Conservation (phyloP, 2,888 invertebrate genomes). For the Sphaerophoria taeniata region DNA sequence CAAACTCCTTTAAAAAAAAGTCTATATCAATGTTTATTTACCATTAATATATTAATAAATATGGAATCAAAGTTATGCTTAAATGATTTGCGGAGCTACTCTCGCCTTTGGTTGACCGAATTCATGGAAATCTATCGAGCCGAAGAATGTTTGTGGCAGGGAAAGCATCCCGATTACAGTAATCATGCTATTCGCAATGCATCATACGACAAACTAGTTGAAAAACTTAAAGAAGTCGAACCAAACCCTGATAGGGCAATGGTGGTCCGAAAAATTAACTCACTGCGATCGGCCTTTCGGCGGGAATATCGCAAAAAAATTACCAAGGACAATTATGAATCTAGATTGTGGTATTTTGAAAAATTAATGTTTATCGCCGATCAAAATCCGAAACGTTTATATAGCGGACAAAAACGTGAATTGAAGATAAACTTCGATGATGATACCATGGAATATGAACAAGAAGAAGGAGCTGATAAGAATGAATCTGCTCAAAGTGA, state of each 20-base stretch:
- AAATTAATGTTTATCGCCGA: constrained; percentile 81
- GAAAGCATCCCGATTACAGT: constrained; percentile 81
- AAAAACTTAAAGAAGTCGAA: constrained; percentile 82
- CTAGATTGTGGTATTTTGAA: constrained; percentile 82
- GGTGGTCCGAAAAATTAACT: constrained; percentile 82
- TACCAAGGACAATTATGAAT: constrained; percentile 79
- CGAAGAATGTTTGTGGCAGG: constrained; percentile 82
- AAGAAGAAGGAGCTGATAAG: constrained; percentile 76
- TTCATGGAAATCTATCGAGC: constrained; percentile 81
- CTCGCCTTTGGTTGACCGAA: constrained; percentile 82
- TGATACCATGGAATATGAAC: constrained; percentile 80
- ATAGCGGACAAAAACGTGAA: constrained; percentile 77
- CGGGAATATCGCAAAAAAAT: constrained; percentile 80
- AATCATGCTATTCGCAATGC: constrained; percentile 81
- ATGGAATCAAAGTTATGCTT: constrained; percentile 76
- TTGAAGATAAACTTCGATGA: constrained; percentile 80
- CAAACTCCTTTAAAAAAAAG: too few species aligned
- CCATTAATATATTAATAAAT: neutral
- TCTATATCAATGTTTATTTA: too few species aligned
- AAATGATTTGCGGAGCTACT: constrained; percentile 81
- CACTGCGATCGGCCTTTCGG: constrained; percentile 81
- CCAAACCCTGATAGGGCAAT: constrained; percentile 81
- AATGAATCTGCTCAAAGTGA: constrained; percentile 34
- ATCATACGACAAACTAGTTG: constrained; percentile 81
- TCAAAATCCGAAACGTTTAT: constrained; percentile 79